These are phyloP conservation scores for Mirounga angustirostris DNA, from an alignment of 2,113 vertebrate genomes.

Conservation along the genomic window DNA sequence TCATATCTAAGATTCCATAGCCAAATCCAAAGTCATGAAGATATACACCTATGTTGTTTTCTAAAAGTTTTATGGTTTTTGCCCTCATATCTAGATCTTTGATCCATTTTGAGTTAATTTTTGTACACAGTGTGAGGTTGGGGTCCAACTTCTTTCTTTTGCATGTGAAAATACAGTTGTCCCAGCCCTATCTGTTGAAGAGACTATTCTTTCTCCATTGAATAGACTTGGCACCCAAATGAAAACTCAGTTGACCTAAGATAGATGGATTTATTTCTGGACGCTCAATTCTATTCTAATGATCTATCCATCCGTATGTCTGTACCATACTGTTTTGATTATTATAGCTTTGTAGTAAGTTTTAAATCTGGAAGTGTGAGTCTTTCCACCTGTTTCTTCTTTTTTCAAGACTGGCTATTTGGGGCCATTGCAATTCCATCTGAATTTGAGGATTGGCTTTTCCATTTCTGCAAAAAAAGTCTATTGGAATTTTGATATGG, in stretches of 20 bases:
- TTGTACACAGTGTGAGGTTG: not conserved
- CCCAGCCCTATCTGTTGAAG: not conserved
- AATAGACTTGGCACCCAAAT: not conserved
- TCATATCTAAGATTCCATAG: not conserved
- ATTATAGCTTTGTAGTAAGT: not conserved
- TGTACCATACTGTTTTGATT: not conserved
- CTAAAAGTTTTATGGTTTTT: not conserved
- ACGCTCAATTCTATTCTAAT: not conserved
- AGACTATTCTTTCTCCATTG: not conserved
- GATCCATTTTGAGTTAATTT: conserved; percentile 16
- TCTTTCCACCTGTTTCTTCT: not conserved
- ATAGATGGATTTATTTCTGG: not conserved
- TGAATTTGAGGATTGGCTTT: not conserved
- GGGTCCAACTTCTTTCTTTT: not conserved
- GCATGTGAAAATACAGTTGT: not conserved
- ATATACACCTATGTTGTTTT: conserved; percentile 16
- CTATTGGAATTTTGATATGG: not conserved
- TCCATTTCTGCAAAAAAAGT: not conserved
- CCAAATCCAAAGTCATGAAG: not conserved
- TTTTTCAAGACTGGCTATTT: not conserved
- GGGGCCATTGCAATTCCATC: not conserved
- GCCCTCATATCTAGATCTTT: not conserved
- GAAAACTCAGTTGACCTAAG: not conserved
- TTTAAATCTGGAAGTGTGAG: not conserved
- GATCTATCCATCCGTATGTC: not conserved